Evolutionary conservation across 1,140 invertebrate species (phyloP).

Genomic region (Aplysia californica): DNA sequence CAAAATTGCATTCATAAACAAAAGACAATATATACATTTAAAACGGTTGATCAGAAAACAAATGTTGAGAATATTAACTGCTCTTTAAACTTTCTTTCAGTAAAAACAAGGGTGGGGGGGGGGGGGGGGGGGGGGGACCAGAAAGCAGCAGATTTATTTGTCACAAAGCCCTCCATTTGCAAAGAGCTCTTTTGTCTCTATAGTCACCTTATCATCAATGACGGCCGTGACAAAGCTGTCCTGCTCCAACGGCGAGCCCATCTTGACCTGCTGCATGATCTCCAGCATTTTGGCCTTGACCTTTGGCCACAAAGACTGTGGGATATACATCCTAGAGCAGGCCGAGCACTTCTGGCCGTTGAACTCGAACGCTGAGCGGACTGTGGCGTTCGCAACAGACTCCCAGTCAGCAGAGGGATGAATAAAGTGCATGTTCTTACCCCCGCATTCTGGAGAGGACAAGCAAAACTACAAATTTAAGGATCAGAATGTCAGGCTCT

Average conservation of each 20-base stretch:
- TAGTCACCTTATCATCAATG: constrained; percentile 84
- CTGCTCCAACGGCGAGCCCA: constrained; percentile 88
- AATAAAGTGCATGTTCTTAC: constrained; percentile 99
- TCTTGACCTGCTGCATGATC: constrained; percentile 73
- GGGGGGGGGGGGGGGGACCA: too few species aligned
- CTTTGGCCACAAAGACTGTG: constrained; percentile 88
- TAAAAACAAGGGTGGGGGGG: too few species aligned
- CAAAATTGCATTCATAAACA: too few species aligned
- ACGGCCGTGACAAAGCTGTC: constrained; percentile 91
- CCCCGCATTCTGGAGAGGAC: constrained; percentile 85
- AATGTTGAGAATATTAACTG: too few species aligned
- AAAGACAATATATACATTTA: too few species aligned
- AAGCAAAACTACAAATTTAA: constrained; percentile 7
- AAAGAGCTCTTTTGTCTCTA: not conserved
- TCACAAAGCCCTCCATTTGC: too few species aligned
- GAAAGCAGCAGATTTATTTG: too few species aligned
- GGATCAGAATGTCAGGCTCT: too few species aligned
- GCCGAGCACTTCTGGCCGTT: constrained; percentile 99
- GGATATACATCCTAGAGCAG: constrained; percentile 95
- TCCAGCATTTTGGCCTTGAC: constrained; percentile 69
- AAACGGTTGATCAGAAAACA: too few species aligned
- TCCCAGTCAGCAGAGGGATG: constrained; percentile 90
- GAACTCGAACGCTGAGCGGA: constrained; percentile 92
- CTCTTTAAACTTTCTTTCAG: too few species aligned
- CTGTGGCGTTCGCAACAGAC: constrained; percentile 85